A percentile compares a stretch with the other conserved stretches of the same genome.
phyloP scores from a whole-genome alignment of 2,888 invertebrate species.

The Iselma pallidipennis region DNA sequence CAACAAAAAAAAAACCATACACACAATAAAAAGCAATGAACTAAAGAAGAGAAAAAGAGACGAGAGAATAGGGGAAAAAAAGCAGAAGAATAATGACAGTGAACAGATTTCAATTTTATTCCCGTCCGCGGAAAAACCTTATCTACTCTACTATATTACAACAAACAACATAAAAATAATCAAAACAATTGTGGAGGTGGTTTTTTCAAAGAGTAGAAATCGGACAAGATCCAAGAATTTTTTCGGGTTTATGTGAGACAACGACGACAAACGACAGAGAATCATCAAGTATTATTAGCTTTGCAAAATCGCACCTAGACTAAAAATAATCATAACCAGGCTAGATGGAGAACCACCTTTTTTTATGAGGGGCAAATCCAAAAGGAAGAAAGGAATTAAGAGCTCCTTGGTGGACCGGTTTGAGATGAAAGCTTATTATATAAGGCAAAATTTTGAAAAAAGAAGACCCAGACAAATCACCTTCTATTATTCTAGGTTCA shows the following conservation, averaged over 20 bases:
- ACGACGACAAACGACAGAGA: neutral
- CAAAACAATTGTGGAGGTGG: neutral
- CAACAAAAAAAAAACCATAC: neutral
- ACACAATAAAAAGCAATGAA: neutral
- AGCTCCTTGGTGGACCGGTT: too few species aligned
- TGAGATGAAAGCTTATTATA: too few species aligned
- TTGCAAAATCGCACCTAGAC: neutral
- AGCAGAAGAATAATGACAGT: too few species aligned
- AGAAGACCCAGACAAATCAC: too few species aligned
- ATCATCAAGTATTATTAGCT: neutral
- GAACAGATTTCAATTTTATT: too few species aligned
- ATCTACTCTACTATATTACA: too few species aligned
- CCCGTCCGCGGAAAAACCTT: too few species aligned
- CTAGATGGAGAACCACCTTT: neutral
- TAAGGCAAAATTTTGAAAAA: too few species aligned
- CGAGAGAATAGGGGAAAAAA: too few species aligned
- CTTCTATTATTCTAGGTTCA: too few species aligned
- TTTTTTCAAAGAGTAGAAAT: neutral
- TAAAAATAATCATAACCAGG: neutral
- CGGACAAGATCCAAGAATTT: neutral
- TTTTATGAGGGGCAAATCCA: too few species aligned
- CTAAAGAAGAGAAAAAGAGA: neutral
- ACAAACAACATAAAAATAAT: neutral
- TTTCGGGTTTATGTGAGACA: neutral
- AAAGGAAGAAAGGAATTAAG: too few species aligned